Percentiles rank a stretch among this genome's conserved stretches.
Conservation (phyloP, 2,888 invertebrate species). For the Lingula anatina region DNA sequence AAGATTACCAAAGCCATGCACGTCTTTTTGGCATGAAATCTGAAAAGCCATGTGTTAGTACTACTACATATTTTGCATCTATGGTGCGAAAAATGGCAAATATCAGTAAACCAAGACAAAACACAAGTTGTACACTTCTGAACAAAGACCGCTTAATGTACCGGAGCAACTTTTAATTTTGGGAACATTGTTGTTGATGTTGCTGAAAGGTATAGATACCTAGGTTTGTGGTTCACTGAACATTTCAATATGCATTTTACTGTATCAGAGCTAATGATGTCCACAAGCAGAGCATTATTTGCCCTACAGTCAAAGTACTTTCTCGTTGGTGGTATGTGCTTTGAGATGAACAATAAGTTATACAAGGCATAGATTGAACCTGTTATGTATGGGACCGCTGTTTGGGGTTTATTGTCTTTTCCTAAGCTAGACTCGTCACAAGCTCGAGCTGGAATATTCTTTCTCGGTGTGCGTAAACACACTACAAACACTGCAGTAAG, state of each 20-base stretch:
- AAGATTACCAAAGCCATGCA: too few relatives aligned
- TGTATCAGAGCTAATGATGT: constrained; percentile 5
- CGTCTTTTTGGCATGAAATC: too few relatives aligned
- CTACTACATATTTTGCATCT: constrained; percentile 3
- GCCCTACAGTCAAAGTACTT: too few relatives aligned
- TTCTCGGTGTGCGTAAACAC: too few relatives aligned
- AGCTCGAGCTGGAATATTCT: too few relatives aligned
- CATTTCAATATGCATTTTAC: too few relatives aligned
- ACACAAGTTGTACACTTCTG: constrained; percentile 8
- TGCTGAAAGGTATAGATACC: not conserved
- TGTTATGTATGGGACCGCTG: constrained; percentile 3
- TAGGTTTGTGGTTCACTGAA: too few relatives aligned
- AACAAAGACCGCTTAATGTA: not conserved
- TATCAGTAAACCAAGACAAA: constrained; percentile 6
- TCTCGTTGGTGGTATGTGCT: too few relatives aligned
- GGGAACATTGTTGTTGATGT: not conserved
- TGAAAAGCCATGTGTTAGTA: too few relatives aligned
- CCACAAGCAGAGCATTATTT: constrained; percentile 6
- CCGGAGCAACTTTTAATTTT: constrained; percentile 3
- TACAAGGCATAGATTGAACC: constrained; percentile 5
- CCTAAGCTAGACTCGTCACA: too few relatives aligned
- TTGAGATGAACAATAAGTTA: constrained; percentile 2
- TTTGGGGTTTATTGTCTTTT: constrained; percentile 8
- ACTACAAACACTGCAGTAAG: too few relatives aligned
- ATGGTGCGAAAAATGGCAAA: constrained; percentile 7